A percentile compares a stretch with the other conserved stretches of the same genome.
These are phyloP conservation scores for Coleophora flavipennella DNA, from an alignment of 2,888 invertebrate species.

Conservation along the genomic window DNA sequence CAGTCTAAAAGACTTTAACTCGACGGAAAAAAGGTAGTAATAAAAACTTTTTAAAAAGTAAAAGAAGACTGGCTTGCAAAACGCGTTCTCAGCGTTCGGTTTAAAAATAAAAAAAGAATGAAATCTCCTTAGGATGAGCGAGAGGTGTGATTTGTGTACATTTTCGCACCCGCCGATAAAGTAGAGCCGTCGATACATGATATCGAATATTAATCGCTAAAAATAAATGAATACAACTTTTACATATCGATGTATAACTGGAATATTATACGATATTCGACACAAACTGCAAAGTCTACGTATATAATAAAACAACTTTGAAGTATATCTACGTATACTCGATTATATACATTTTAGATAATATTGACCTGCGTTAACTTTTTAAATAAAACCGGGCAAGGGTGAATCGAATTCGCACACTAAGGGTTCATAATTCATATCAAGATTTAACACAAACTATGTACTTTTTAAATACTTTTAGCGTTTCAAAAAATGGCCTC, in stretches of 20 bases:
- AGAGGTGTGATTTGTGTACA: conserved; percentile 65
- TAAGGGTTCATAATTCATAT: too few species aligned
- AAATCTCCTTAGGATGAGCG: conserved; percentile 28
- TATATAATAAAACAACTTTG: too few species aligned
- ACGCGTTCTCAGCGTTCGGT: conserved; percentile 43
- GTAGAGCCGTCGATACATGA: conserved; percentile 44
- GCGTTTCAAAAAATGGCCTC: too few species aligned
- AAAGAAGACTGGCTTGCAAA: conserved; percentile 30
- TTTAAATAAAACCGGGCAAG: too few species aligned
- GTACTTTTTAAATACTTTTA: too few species aligned
- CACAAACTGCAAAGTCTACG: background rate
- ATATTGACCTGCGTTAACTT: too few species aligned
- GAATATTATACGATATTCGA: background rate
- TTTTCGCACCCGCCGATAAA: conserved; percentile 56
- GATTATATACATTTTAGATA: too few species aligned
- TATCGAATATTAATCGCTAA: conserved; percentile 35
- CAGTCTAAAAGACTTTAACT: conserved; percentile 42
- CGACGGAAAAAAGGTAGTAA: conserved; percentile 25
- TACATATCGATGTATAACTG: background rate
- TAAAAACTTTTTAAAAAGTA: conserved; percentile 29
- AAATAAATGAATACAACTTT: conserved; percentile 1
- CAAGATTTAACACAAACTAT: too few species aligned
- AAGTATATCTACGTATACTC: too few species aligned
- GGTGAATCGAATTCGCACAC: too few species aligned
- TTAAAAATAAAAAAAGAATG: conserved; percentile 22